These are phyloP conservation scores for Brachyptera putata DNA, from an alignment of 2,888 invertebrate species.

Conservation along the genomic window DNA sequence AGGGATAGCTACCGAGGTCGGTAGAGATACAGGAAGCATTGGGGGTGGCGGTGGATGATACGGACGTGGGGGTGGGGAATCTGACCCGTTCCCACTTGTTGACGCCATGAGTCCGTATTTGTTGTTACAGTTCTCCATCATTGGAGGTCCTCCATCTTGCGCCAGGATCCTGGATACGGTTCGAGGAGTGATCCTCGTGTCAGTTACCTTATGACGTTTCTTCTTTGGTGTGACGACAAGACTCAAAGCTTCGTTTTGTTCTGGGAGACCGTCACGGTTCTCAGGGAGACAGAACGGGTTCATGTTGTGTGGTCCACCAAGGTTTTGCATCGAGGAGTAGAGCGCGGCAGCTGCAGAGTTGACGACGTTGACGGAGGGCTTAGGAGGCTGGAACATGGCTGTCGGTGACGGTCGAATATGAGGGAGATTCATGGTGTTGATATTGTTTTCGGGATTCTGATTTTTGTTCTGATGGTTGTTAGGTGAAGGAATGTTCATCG, in stretches of 20 bases:
- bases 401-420: constrained; percentile 66
- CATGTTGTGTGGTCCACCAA: constrained; percentile 46
- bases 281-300: constrained; percentile 59
- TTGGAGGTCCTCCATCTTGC: constrained; percentile 63
- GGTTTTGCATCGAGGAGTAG: constrained; percentile 60
- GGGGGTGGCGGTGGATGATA: constrained; percentile 67
- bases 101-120: constrained; percentile 34
- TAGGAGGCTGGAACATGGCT: constrained; percentile 80
- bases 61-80: constrained; percentile 57
- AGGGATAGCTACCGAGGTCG: constrained; percentile 93
- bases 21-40: constrained; percentile 82
- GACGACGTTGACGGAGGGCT: constrained; percentile 57
- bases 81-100: constrained; percentile 40
- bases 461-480: constrained; percentile 37
- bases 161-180: constrained; percentile 83
- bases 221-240: constrained; percentile 93
- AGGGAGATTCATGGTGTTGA: constrained; percentile 55
- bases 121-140: constrained; percentile 31
- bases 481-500: constrained; percentile 47
- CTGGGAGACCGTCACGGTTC: constrained; percentile 54
- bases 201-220: constrained; percentile 96
- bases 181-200: constrained; percentile 85
- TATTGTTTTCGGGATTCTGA: constrained; percentile 48
- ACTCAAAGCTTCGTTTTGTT: constrained; percentile 91
- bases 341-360: constrained; percentile 56